Percentiles rank a stretch among this genome's conserved stretches.
These are phyloP conservation scores for Mycogona germanica DNA, from an alignment of 2,888 invertebrate species.

Conservation along the genomic window DNA sequence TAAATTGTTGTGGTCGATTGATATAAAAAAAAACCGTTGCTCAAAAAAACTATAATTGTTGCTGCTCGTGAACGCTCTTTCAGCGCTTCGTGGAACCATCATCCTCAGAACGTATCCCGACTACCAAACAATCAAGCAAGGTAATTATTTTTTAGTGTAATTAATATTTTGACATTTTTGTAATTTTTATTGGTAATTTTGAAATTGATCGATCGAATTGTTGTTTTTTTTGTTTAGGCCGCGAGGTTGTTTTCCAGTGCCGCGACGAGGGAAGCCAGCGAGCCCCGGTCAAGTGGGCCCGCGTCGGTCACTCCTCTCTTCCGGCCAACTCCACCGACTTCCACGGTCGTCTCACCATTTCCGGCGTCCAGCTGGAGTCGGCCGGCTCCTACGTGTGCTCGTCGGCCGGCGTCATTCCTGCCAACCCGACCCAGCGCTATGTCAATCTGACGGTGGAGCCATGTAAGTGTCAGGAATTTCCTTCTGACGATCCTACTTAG, in stretches of 20 bases:
- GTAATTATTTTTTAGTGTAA: conserved; percentile 44
- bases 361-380: conserved; percentile 58
- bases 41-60: neutral
- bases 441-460: conserved; percentile 58
- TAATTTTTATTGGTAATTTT: neutral
- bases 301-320: conserved; percentile 53
- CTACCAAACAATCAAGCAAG: conserved; percentile 67
- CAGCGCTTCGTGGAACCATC: conserved; percentile 23
- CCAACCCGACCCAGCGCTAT: conserved; percentile 35
- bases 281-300: conserved; percentile 58
- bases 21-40: no score
- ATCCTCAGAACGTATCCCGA: conserved; percentile 61
- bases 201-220: neutral
- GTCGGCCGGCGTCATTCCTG: conserved; percentile 51
- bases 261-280: conserved; percentile 74
- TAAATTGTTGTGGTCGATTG: no score
- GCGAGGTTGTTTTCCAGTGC: conserved; percentile 86
- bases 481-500: no score
- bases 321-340: conserved; percentile 61
- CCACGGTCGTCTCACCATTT: conserved; percentile 74
- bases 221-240: conserved; percentile 44
- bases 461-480: conserved; percentile 61
- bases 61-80: conserved; percentile 7
- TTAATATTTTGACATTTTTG: neutral
- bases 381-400: conserved; percentile 74